Conservation (phyloP, 2,888 invertebrate genomes). For the Gandaritis pyraliata region DNA sequence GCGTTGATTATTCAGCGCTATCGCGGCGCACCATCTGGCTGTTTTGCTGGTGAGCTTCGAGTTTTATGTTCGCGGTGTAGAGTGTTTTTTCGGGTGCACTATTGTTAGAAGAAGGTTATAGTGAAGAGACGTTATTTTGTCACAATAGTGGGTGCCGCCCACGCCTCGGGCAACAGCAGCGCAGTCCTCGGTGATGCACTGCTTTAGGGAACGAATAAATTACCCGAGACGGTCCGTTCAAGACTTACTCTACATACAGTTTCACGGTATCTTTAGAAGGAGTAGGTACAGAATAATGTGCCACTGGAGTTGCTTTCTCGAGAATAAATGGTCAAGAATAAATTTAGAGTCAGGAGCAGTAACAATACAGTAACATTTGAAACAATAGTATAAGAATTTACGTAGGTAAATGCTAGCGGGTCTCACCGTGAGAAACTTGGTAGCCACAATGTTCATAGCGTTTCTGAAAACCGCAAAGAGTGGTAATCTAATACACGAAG, state of each 20-base stretch:
- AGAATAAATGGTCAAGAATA: conserved; percentile 37
- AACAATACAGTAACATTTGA: conserved; percentile 42
- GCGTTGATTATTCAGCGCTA: conserved; percentile 84
- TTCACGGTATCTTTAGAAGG: conserved; percentile 67
- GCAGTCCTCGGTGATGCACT: conserved; percentile 80
- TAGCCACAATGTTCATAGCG: conserved; percentile 78
- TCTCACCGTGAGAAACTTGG: conserved; percentile 74
- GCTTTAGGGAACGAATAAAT: conserved; percentile 82
- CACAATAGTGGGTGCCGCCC: conserved; percentile 82
- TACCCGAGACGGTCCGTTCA: conserved; percentile 66
- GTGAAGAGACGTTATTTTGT: conserved; percentile 82
- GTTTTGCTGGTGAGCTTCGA: conserved; percentile 49
- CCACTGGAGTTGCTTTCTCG: conserved; percentile 47
- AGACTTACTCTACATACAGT: conserved; percentile 67
- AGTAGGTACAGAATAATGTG: conserved; percentile 64
- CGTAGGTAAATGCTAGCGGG: conserved; percentile 59
- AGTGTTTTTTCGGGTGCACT: conserved; percentile 59
- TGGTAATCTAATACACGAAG: conserved; percentile 82
- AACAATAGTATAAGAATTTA: conserved; percentile 61
- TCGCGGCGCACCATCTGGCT: conserved; percentile 76
- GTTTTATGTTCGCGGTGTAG: conserved; percentile 58
- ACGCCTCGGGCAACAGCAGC: conserved; percentile 73
- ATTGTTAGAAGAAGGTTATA: conserved; percentile 66
- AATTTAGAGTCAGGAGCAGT: conserved; percentile 28
- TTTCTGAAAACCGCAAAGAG: conserved; percentile 79